These are phyloP conservation scores for Urechis unicinctus DNA, from an alignment of 2,888 invertebrate genomes.

Conservation along the genomic window DNA sequence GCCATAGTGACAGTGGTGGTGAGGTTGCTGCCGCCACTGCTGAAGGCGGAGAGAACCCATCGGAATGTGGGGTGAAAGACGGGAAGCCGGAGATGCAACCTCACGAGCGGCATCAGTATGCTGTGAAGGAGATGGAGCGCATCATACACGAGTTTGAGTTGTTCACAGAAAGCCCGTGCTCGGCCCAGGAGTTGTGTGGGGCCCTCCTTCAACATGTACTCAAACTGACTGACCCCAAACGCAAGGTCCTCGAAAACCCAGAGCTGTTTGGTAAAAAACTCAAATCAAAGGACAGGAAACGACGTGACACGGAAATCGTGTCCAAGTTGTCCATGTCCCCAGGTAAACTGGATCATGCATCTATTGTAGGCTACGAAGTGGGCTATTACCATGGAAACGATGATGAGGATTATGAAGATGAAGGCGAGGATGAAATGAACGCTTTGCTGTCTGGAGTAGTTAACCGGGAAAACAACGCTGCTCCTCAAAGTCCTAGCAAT, in stretches of 20 bases:
- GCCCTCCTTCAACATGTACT: conserved; percentile 47
- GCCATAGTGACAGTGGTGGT: conserved; percentile 9
- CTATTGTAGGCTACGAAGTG: conserved; percentile 75
- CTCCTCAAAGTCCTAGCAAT: no score
- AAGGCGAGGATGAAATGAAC: conserved; percentile 10
- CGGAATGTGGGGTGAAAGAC: conserved; percentile 11
- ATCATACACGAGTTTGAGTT: conserved; percentile 47
- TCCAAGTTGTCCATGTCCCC: conserved; percentile 72
- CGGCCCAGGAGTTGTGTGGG: conserved; percentile 47
- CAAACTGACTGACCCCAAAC: conserved; percentile 69
- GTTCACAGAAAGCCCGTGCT: conserved; percentile 42
- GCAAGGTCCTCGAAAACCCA: conserved; percentile 70
- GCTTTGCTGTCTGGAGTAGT: no score
- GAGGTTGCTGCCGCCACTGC: not conserved
- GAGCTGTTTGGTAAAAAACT: conserved; percentile 40
- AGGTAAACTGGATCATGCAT: conserved; percentile 83
- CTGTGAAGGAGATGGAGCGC: conserved; percentile 56
- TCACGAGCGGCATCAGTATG: conserved; percentile 69
- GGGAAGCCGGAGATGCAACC: conserved; percentile 46
- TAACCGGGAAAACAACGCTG: no score
- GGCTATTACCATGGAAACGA: conserved; percentile 36
- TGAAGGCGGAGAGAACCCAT: not conserved
- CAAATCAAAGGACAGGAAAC: conserved; percentile 37
- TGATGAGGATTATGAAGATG: conserved; percentile 27
- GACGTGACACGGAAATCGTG: conserved; percentile 54